Percentiles rank a stretch among this genome's conserved stretches.
Evolutionary conservation across 1,140 invertebrate genomes (phyloP).

Genomic region (Drosophila bipectinata): DNA sequence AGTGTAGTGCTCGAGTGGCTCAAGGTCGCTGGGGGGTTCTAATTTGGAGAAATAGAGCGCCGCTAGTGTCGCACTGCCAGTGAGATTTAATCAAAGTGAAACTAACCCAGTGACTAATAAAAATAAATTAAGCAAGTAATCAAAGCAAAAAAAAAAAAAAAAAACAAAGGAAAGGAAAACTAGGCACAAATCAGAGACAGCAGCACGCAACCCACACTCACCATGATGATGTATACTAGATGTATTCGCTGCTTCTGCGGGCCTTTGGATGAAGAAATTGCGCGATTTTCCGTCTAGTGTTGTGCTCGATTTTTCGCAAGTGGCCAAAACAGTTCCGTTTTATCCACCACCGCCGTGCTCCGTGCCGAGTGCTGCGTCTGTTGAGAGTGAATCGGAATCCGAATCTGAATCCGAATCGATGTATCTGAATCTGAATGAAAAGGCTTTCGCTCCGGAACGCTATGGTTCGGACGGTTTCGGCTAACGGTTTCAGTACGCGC

Average conservation of each 20-base stretch:
- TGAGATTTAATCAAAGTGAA: constrained; percentile 39
- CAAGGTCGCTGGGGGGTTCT: constrained; percentile 32
- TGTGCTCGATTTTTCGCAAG: constrained; percentile 23
- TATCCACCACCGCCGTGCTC: constrained; percentile 65
- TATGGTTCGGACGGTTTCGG: constrained; percentile 27
- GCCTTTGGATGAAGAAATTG: constrained; percentile 60
- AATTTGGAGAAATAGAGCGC: constrained; percentile 3
- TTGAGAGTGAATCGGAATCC: constrained; percentile 51
- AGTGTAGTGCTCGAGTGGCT: constrained; percentile 41
- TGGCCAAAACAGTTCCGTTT: constrained; percentile 15
- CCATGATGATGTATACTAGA: constrained; percentile 74
- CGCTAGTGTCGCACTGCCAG: background rate
- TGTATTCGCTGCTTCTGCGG: constrained; percentile 53
- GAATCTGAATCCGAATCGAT: background rate
- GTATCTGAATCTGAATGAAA: constrained; percentile 38
- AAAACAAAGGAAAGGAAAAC: background rate
- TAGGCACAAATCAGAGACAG: constrained; percentile 5
- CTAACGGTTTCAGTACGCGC: constrained; percentile 75
- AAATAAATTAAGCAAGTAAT: constrained; percentile 54
- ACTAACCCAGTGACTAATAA: constrained; percentile 29
- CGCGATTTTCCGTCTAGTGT: constrained; percentile 39
- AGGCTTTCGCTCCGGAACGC: constrained; percentile 53
- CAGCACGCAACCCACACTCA: constrained; percentile 45
- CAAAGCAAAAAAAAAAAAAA: constrained; percentile 16
- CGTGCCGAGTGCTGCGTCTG: constrained; percentile 62